phyloP scores from a whole-genome alignment of 1,140 invertebrate genomes.

The Drosophila tsacasi region DNA sequence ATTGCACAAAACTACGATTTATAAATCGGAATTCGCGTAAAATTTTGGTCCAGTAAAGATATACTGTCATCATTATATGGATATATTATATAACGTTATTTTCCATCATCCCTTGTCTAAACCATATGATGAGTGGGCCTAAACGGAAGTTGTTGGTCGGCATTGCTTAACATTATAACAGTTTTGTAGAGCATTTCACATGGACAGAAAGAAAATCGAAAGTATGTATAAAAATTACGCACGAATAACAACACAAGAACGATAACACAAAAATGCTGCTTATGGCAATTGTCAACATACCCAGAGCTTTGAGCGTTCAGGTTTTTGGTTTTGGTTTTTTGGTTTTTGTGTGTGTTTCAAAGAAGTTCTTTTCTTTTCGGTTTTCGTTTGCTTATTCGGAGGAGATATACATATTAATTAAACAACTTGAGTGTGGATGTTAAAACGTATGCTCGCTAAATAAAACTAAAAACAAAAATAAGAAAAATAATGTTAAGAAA shows the following conservation, averaged over 20 bases:
- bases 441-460: slow-evolving; percentile 53
- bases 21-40: neutral
- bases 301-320: slow-evolving; percentile 48
- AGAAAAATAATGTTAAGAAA: slow-evolving; percentile 35
- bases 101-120: slow-evolving; percentile 10
- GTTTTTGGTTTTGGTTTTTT: slow-evolving; percentile 29
- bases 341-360: slow-evolving; percentile 35
- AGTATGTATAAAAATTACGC: slow-evolving; percentile 46
- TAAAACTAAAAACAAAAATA: slow-evolving; percentile 48
- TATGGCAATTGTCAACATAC: slow-evolving; percentile 61
- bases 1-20: neutral
- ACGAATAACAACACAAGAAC: slow-evolving; percentile 53
- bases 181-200: slow-evolving; percentile 57
- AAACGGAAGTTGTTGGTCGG: slow-evolving; percentile 28
- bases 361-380: slow-evolving; percentile 32
- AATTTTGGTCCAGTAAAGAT: neutral
- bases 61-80: no score
- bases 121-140: slow-evolving; percentile 32
- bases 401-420: slow-evolving; percentile 39
- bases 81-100: neutral
- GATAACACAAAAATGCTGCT: slow-evolving; percentile 49
- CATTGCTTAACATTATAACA: slow-evolving; percentile 52
- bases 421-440: slow-evolving; percentile 41
- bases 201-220: slow-evolving; percentile 40
- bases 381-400: slow-evolving; percentile 43